These are phyloP conservation scores for Drosophila pallidifrons DNA, from an alignment of 1,140 invertebrate genomes.

Conservation along the genomic window DNA sequence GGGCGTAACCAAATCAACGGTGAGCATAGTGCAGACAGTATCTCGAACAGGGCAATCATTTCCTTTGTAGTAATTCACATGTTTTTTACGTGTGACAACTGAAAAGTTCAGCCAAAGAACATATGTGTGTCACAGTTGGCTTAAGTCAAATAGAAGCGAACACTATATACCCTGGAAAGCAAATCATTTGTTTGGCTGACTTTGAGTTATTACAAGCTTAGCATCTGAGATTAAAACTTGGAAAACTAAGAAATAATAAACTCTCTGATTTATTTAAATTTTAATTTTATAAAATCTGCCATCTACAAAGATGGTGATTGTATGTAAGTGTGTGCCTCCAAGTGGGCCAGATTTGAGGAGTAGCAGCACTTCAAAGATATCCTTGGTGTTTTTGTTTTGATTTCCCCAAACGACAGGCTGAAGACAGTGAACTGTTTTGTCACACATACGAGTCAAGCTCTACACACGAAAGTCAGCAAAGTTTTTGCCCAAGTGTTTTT, in stretches of 20 bases:
- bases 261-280: background rate
- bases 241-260: conserved; percentile 1
- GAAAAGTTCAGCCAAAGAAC: background rate
- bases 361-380: conserved; percentile 57
- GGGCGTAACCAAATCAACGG: conserved; percentile 54
- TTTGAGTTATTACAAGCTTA: background rate
- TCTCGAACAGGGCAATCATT: conserved; percentile 37
- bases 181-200: background rate
- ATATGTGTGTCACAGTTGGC: conserved; percentile 5
- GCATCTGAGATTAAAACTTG: background rate
- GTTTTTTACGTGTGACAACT: conserved; percentile 8
- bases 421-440: conserved; percentile 70
- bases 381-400: conserved; percentile 66
- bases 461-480: conserved; percentile 62
- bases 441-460: conserved; percentile 42
- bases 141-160: background rate
- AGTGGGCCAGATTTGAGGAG: conserved; percentile 40
- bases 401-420: conserved; percentile 58
- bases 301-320: background rate
- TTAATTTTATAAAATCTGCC: conserved; percentile 8
- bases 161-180: background rate
- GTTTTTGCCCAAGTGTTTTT: conserved; percentile 71
- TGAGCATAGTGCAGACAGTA: conserved; percentile 27
- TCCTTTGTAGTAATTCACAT: conserved; percentile 48
- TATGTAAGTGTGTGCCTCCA: conserved; percentile 8